phyloP scores from a whole-genome alignment of 2,113 vertebrate species.

The Mugil cephalus region DNA sequence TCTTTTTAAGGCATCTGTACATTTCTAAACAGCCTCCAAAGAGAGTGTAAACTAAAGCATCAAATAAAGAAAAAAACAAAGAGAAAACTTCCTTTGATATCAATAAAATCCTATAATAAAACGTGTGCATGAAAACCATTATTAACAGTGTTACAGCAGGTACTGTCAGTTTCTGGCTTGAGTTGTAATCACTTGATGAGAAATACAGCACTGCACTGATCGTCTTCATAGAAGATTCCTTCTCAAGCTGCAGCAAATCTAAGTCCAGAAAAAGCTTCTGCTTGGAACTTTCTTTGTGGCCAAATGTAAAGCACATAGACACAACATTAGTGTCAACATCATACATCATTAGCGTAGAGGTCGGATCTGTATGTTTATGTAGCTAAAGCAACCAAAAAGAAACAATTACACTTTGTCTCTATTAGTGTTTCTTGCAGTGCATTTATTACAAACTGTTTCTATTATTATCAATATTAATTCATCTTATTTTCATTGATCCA shows the following conservation, averaged over 20 bases:
- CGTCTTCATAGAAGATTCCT: slow-evolving; percentile 15
- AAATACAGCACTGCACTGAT: background rate
- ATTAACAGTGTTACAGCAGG: background rate
- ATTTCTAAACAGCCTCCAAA: too few species aligned
- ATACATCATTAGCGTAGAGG: slow-evolving; percentile 2
- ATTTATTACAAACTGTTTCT: too few species aligned
- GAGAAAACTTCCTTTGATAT: too few species aligned
- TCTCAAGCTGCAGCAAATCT: too few species aligned
- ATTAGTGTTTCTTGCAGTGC: too few species aligned
- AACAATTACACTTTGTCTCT: too few species aligned
- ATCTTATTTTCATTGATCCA: background rate
- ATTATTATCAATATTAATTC: background rate
- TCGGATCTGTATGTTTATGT: background rate
- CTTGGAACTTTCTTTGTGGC: slow-evolving; percentile 29
- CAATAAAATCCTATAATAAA: too few species aligned
- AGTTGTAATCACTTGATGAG: slow-evolving; percentile 2
- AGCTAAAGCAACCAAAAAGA: too few species aligned
- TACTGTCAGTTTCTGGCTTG: background rate
- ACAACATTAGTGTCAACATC: slow-evolving; percentile 13
- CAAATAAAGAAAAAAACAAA: too few species aligned
- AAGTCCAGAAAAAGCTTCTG: slow-evolving; percentile 7
- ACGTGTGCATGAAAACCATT: background rate
- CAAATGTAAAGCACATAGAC: background rate
- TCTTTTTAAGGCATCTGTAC: too few species aligned
- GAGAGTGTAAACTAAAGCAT: too few species aligned